phyloP scores from a whole-genome alignment of 2,888 invertebrate genomes.

The Allygus modestus region DNA sequence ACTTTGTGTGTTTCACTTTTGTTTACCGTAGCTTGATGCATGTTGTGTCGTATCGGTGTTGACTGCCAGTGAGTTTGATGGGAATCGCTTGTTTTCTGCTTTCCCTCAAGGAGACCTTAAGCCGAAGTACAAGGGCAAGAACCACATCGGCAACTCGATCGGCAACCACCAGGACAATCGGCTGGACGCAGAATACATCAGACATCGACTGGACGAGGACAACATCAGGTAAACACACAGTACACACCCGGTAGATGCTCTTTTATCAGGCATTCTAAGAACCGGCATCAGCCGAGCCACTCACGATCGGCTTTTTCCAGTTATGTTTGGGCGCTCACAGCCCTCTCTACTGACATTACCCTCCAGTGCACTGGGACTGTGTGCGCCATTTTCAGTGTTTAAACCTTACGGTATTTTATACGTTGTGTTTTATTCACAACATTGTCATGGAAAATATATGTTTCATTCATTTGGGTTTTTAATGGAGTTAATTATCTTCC shows the following conservation, averaged over 20 bases:
- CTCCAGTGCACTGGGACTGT: too few relatives aligned
- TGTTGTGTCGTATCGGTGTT: constrained; percentile 64
- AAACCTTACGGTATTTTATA: too few relatives aligned
- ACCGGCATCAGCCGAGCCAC: too few relatives aligned
- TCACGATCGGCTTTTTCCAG: too few relatives aligned
- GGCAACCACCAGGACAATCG: constrained; percentile 86
- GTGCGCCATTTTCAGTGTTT: too few relatives aligned
- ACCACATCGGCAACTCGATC: constrained; percentile 87
- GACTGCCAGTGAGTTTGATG: constrained; percentile 66
- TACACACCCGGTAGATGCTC: too few relatives aligned
- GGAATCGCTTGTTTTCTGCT: constrained; percentile 67
- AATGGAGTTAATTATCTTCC: too few relatives aligned
- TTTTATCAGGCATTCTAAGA: too few relatives aligned
- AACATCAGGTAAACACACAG: constrained; percentile 75
- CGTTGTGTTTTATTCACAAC: too few relatives aligned
- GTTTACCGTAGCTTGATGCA: constrained; percentile 58
- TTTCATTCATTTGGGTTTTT: too few relatives aligned
- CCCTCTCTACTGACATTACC: constrained; percentile 27
- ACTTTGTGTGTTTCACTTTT: background rate
- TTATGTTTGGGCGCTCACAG: too few relatives aligned
- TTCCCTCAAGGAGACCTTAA: constrained; percentile 83
- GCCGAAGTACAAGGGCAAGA: constrained; percentile 89
- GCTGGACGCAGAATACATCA: constrained; percentile 84
- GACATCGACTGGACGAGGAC: constrained; percentile 80
- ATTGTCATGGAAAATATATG: too few relatives aligned